Evolutionary conservation across 2,797 vertebrate genomes (phyloP), one percentile per base, ranked within the genome.

Genomic region (Hypotaenidia okinawae): DNA sequence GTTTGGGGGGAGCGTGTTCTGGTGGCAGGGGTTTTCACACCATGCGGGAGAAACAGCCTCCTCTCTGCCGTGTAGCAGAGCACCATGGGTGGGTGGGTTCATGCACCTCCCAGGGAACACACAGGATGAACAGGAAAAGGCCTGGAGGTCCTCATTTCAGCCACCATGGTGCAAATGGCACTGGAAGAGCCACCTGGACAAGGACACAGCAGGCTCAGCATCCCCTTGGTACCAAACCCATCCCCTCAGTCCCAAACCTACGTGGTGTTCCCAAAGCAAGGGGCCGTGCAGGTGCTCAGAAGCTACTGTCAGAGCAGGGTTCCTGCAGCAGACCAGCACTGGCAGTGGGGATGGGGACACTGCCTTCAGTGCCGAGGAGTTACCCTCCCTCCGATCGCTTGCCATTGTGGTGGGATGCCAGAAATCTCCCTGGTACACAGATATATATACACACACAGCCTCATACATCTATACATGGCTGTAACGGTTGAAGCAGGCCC

Each of bases 381-480:
- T 70, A 45, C 43, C 43, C 43, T 45, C 51, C 49, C 61, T 89
- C 33, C 8, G 18, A 9, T 51, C 2, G 1, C 54, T 78, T 91
- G 85, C 25, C 55, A 30, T n/a, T 68, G 66, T 35, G 14, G 37
- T 81, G 55, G 33, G 69, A 75, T 88, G 73, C 79, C 90, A 94
- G 83, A 90, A 84, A 63, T 87, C 51, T 78, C 54, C 28, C 27
- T 28, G 2, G n/a, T 5, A 16, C 12, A 35, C 37, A 37, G 12
- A 14, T 32, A 66, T 5, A 33, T 11, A 24, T 5, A 22, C 17
- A 10, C 43, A 45, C 43, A 41, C 39, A 10, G 18, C 43, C 47
- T 35, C 81, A 49, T 33, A 28, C 43, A 57, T 84, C 90, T 93
- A 84, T 90, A 92, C 92, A 87, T 88, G 94, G 78, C 70, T 74